Conservation (phyloP, 1,140 invertebrate species). For the Drosophila sproati region DNA sequence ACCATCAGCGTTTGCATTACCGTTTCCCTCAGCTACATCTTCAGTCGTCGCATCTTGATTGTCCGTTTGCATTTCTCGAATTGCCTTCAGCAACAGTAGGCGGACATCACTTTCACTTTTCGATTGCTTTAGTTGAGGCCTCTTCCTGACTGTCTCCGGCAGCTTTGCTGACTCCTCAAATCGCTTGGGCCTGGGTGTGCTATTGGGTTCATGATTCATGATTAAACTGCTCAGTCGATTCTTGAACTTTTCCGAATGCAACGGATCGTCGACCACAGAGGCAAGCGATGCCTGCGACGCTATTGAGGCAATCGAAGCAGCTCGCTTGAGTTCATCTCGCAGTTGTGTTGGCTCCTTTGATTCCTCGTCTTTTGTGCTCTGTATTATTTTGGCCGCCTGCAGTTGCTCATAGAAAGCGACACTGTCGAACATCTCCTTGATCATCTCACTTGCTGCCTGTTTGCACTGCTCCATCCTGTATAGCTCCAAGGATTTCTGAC, state of each 20-base stretch:
- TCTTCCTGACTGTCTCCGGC: slow-evolving; percentile 1
- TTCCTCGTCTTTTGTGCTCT: neutral
- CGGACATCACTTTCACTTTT: slow-evolving; percentile 82
- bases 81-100: slow-evolving; percentile 70
- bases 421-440: slow-evolving; percentile 70
- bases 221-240: slow-evolving; percentile 72
- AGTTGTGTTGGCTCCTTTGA: neutral
- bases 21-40: neutral
- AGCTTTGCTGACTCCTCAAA: neutral
- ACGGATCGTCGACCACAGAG: slow-evolving; percentile 68
- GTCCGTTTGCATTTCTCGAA: slow-evolving; percentile 67
- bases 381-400: slow-evolving; percentile 10
- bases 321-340: slow-evolving; percentile 16
- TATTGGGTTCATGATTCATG: slow-evolving; percentile 54
- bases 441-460: slow-evolving; percentile 54
- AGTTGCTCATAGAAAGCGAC: slow-evolving; percentile 58
- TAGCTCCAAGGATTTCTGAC: slow-evolving; percentile 10
- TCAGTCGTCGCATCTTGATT: slow-evolving; percentile 5
- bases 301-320: slow-evolving; percentile 6
- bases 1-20: slow-evolving; percentile 22
- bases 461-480: slow-evolving; percentile 53
- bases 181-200: slow-evolving; percentile 25
- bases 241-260: slow-evolving; percentile 79
- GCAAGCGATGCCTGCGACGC: slow-evolving; percentile 56
- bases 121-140: slow-evolving; percentile 67